Percentiles rank a stretch among this genome's conserved stretches.
phyloP scores from a whole-genome alignment of 2,888 invertebrate genomes.

The Drosophila dives region DNA sequence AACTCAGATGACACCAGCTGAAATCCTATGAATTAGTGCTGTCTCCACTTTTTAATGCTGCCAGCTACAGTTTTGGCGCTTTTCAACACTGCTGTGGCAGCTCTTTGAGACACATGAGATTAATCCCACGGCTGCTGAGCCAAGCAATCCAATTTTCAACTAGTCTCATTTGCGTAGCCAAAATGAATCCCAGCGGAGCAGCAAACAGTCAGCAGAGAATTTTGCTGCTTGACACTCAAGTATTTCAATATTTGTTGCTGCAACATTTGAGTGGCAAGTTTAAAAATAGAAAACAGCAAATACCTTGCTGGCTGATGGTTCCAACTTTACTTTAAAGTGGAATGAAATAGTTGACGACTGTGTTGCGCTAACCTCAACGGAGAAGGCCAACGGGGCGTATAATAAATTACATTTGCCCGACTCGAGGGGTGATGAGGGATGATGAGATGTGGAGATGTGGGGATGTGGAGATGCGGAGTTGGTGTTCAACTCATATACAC shows the following conservation, averaged over 20 bases:
- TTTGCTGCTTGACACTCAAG: constrained; percentile 12
- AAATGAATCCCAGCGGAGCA: constrained; percentile 4
- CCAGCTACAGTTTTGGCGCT: not conserved
- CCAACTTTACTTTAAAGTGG: constrained; percentile 47
- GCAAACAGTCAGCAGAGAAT: not conserved
- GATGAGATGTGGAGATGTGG: not conserved
- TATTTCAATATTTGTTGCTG: constrained; percentile 27
- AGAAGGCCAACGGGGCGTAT: constrained; percentile 62
- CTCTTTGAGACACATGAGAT: not conserved
- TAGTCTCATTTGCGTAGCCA: constrained; percentile 12
- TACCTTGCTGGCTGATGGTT: constrained; percentile 14
- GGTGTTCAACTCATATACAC: constrained; percentile 35
- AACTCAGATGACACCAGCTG: constrained; percentile 32
- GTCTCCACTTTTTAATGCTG: not conserved
- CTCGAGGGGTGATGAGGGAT: constrained; percentile 1
- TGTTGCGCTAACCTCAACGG: constrained; percentile 35
- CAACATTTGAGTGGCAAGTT: constrained; percentile 15
- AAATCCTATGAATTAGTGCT: not conserved
- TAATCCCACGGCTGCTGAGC: not conserved
- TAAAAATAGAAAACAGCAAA: constrained; percentile 3
- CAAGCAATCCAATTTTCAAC: not conserved
- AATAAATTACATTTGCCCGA: constrained; percentile 70
- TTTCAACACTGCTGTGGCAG: not conserved
- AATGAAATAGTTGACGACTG: constrained; percentile 19
- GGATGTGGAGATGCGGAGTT: not conserved